Evolutionary conservation across 23 tunicate genomes (phyloP).

Genomic region (Trididemnum miniatum): DNA sequence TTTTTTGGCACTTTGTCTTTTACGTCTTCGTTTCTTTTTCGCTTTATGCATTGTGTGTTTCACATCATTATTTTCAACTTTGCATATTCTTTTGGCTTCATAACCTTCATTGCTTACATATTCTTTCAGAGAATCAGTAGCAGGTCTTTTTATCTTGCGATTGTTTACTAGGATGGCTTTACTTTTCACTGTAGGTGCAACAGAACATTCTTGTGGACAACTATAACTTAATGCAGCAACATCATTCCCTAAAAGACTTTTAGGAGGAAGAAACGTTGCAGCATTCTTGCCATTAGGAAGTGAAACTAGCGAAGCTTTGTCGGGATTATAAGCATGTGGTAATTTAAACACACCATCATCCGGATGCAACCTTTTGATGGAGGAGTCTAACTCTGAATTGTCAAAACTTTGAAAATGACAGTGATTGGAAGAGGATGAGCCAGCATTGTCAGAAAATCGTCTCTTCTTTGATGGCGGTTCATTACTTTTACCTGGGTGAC

Average conservation of each 20-base stretch:
- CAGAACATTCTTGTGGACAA: no score
- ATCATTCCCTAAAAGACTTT: not conserved
- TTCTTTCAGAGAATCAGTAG: not conserved
- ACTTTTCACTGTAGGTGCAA: slow-evolving; percentile 10
- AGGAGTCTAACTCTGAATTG: no score
- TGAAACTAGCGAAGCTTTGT: not conserved
- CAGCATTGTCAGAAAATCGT: not conserved
- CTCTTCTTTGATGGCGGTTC: not conserved
- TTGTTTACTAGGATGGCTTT: not conserved
- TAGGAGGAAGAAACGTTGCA: not conserved
- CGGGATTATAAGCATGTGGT: not conserved
- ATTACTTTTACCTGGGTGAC: no score
- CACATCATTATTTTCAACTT: not conserved
- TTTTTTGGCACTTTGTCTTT: not conserved
- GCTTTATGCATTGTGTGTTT: not conserved
- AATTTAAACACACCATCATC: not conserved
- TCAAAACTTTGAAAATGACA: no score
- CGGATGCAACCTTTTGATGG: not conserved
- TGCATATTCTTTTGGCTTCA: not conserved
- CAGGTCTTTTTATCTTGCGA: not conserved
- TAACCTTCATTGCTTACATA: not conserved
- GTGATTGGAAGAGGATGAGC: no score
- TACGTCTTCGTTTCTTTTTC: not conserved
- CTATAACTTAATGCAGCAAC: not conserved
- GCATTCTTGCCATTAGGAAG: not conserved